Evolutionary conservation across 23 tunicate genomes (phyloP).

Genomic region (Clavelina lepadiformis): DNA sequence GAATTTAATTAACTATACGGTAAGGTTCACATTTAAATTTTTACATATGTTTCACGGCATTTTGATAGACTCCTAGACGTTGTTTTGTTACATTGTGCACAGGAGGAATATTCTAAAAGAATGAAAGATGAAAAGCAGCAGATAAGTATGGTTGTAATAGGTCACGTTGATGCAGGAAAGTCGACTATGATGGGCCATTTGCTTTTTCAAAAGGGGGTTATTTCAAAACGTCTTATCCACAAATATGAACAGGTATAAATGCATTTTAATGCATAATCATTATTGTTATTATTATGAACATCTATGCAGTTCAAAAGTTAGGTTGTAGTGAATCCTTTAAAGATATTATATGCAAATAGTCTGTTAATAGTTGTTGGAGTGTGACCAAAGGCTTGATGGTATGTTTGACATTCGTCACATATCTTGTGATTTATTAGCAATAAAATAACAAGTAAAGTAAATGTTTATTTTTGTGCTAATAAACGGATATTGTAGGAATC

Average conservation of each 20-base stretch:
- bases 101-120: slow-evolving; percentile 64
- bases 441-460: neutral
- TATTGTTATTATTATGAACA: no score
- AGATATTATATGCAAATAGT: no score
- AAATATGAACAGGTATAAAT: slow-evolving; percentile 69
- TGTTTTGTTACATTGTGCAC: neutral
- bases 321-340: no score
- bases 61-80: neutral
- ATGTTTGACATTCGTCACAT: neutral
- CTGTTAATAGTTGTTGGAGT: neutral
- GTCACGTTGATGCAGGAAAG: slow-evolving; percentile 97
- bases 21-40: neutral
- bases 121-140: slow-evolving; percentile 36
- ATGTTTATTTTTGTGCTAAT: neutral
- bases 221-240: slow-evolving; percentile 73
- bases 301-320: no score
- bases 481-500: slow-evolving; percentile 45
- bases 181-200: slow-evolving; percentile 95
- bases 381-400: neutral
- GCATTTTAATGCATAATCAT: no score
- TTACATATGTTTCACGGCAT: neutral
- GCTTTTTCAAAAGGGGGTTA: slow-evolving; percentile 59
- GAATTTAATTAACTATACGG: slow-evolving; percentile 22
- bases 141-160: slow-evolving; percentile 87
- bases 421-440: neutral